Conservation (phyloP, 2,113 vertebrate species). For the Eulacestoma nigropectus region DNA sequence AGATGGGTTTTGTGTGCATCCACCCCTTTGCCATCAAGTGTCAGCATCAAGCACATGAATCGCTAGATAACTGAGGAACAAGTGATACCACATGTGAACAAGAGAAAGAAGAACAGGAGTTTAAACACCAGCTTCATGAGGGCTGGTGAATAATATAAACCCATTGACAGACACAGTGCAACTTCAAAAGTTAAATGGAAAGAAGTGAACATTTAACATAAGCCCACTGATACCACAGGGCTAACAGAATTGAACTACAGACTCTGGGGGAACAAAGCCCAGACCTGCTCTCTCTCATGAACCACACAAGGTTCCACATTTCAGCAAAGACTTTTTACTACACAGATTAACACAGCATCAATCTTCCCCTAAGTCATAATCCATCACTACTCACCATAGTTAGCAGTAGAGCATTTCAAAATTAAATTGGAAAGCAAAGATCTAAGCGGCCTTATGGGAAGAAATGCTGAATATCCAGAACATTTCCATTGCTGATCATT, state of each 20-base stretch:
- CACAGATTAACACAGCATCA: background rate
- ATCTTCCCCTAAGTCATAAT: background rate
- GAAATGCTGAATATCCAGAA: background rate
- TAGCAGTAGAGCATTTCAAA: background rate
- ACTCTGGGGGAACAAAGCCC: background rate
- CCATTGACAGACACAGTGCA: rapidly evolving
- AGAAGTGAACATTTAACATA: rapidly evolving
- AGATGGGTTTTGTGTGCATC: background rate
- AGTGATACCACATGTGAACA: rapidly evolving
- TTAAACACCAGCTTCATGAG: background rate
- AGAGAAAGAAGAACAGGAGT: background rate
- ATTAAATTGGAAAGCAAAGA: background rate
- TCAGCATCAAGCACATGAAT: background rate
- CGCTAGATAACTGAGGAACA: background rate
- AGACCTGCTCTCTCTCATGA: background rate
- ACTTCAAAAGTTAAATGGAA: background rate
- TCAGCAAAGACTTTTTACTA: background rate
- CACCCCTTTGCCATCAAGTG: background rate
- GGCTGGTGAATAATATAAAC: background rate
- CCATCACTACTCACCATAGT: background rate
- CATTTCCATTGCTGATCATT: rapidly evolving
- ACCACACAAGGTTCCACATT: background rate
- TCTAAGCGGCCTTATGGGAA: background rate
- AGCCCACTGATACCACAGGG: rapidly evolving
- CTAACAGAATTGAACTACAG: background rate